Evolutionary conservation across 2,797 vertebrate genomes (phyloP).

Genomic region (Anguilla obscura): DNA sequence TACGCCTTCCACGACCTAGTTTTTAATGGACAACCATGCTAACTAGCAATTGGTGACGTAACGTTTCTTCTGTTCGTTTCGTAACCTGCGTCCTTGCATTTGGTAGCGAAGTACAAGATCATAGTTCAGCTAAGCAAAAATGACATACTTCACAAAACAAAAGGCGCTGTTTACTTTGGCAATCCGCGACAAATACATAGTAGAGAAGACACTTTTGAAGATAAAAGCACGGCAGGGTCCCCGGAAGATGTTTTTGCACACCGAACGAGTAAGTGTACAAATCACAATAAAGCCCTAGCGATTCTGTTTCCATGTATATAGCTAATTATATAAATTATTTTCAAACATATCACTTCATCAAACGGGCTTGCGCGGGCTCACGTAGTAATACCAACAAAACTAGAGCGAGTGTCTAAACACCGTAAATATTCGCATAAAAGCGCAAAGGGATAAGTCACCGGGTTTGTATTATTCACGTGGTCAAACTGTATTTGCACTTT

Average conservation of each 20-base stretch:
- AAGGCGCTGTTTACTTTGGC: background rate
- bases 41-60: background rate
- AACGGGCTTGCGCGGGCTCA: background rate
- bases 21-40: background rate
- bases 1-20: background rate
- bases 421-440: background rate
- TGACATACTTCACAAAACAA: background rate
- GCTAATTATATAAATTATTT: background rate
- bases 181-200: background rate
- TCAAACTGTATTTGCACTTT: background rate
- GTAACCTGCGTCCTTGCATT: background rate
- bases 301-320: background rate
- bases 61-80: background rate
- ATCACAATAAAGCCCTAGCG: background rate
- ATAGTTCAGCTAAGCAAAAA: background rate
- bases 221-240: slow-evolving; percentile 5
- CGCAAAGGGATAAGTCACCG: background rate
- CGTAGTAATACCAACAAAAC: background rate
- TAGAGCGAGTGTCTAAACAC: background rate
- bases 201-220: slow-evolving; percentile 9
- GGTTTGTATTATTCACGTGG: background rate
- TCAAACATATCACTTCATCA: background rate
- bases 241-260: slow-evolving; percentile 51
- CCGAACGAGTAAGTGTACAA: slow-evolving; percentile 50
- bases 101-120: background rate